A percentile compares a stretch with the other conserved stretches of the same genome.
These are phyloP conservation scores for Oopsacas minuta DNA, from an alignment of 37 sponge, comb jelly and placozoan genomes.

Conservation along the genomic window DNA sequence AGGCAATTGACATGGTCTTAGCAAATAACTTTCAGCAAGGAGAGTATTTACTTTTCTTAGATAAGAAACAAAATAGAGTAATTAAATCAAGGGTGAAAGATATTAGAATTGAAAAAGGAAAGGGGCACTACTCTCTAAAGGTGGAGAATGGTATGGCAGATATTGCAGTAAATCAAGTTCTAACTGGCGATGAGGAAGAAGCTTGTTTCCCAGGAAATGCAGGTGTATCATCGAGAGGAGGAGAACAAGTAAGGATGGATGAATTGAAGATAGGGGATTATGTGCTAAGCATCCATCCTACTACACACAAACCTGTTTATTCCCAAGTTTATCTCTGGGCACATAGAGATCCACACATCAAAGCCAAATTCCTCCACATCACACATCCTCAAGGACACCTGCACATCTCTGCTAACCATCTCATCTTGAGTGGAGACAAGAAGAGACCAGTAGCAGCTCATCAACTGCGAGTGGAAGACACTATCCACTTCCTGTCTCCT, in stretches of 20 bases:
- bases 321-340: slow-evolving; percentile 9
- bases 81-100: background rate
- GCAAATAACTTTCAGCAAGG: background rate
- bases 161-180: background rate
- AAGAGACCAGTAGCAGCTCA: slow-evolving; percentile 12
- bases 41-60: background rate
- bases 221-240: background rate
- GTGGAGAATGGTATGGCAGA: background rate
- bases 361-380: slow-evolving; percentile 14
- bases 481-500: background rate
- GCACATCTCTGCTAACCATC: slow-evolving; percentile 17
- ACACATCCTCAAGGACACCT: slow-evolving; percentile 19
- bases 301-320: slow-evolving; percentile 7
- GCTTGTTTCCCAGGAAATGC: slow-evolving; percentile 17
- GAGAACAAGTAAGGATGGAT: slow-evolving; percentile 8
- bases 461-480: background rate
- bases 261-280: slow-evolving; percentile 9
- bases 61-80: background rate
- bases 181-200: background rate
- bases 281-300: slow-evolving; percentile 4
- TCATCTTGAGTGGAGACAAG: slow-evolving; percentile 5
- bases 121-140: background rate
- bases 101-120: background rate
- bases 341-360: slow-evolving; percentile 7
- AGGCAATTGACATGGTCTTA: background rate